Conservation (phyloP, 2,888 invertebrate species). For the Drosophila siamana region DNA sequence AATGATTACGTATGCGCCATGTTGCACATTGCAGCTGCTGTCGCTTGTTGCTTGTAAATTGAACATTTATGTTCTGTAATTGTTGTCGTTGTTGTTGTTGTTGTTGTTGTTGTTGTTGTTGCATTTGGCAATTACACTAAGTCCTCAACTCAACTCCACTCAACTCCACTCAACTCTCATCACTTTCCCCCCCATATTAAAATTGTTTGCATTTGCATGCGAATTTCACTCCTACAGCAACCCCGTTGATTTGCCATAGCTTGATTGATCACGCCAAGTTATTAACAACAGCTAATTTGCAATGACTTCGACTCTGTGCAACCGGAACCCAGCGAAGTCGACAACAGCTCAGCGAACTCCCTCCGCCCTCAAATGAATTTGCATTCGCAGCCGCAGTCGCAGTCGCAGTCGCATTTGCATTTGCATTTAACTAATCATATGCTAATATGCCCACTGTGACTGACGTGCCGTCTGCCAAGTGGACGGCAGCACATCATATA, state of each 20-base stretch:
- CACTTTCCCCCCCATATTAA: constrained; percentile 9
- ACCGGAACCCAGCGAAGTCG: neutral
- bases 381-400: too few species aligned
- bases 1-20: constrained; percentile 48
- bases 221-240: neutral
- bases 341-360: neutral
- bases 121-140: constrained; percentile 3
- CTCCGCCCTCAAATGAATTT: neutral
- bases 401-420: too few species aligned
- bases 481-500: too few species aligned
- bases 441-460: too few species aligned
- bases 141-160: neutral
- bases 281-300: neutral
- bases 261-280: neutral
- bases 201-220: neutral
- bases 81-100: too few species aligned
- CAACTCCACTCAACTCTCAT: constrained; percentile 10
- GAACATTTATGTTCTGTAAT: constrained; percentile 14
- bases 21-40: constrained; percentile 27
- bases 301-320: neutral
- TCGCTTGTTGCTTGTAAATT: neutral
- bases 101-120: constrained; percentile 18
- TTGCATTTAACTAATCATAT: too few species aligned
- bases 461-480: too few species aligned
- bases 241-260: neutral